Conservation (phyloP, 1,140 invertebrate species). For the Hetaerina americana region DNA sequence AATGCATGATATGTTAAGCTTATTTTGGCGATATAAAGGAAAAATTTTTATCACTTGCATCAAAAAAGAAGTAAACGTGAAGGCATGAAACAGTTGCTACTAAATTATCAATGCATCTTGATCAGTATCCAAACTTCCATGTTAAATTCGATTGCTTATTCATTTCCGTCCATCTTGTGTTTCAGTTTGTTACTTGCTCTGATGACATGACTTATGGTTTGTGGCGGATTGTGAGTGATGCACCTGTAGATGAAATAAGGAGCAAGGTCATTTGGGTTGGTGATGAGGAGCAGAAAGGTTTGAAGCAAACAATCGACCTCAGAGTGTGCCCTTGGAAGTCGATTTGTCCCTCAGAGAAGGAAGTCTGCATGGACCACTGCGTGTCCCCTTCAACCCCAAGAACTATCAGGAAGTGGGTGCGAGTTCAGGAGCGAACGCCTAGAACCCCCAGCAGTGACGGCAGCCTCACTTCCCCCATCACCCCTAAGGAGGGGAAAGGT, state of each 20-base stretch:
- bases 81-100: background rate
- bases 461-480: background rate
- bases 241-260: slow-evolving; percentile 32
- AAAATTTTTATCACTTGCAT: too few species aligned
- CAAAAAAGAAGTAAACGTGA: background rate
- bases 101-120: background rate
- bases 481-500: background rate
- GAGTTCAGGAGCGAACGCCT: background rate
- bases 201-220: slow-evolving; percentile 65
- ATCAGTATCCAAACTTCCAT: background rate
- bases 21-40: too few species aligned
- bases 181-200: slow-evolving; percentile 59
- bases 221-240: slow-evolving; percentile 50
- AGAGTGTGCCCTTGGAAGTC: slow-evolving; percentile 23
- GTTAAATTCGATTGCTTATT: background rate
- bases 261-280: slow-evolving; percentile 40
- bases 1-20: too few species aligned
- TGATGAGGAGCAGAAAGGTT: slow-evolving; percentile 21
- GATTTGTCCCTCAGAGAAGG: slow-evolving; percentile 11
- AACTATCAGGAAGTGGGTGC: background rate
- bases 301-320: slow-evolving; percentile 13
- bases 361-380: background rate
- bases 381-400: background rate
- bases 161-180: slow-evolving; percentile 3
- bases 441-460: background rate